Evolutionary conservation across 2,888 invertebrate species (phyloP).

Genomic region (Macrosiphum euphorbiae): DNA sequence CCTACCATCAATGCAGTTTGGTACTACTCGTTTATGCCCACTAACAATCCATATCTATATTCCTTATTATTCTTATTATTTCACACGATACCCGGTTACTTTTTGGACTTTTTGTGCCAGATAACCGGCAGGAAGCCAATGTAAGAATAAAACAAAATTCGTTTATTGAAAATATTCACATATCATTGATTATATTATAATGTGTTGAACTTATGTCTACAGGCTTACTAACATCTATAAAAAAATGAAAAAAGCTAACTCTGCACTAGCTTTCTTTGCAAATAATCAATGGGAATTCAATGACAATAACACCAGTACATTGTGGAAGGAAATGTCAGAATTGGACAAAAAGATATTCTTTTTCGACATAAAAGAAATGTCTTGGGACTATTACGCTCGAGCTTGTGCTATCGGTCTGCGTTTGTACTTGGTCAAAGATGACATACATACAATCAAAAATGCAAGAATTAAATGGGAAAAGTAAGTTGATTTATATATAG

Average conservation of each 20-base stretch:
- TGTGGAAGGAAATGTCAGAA: slow-evolving; percentile 69
- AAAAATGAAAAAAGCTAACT: slow-evolving; percentile 72
- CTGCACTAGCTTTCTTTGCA: slow-evolving; percentile 73
- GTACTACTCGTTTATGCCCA: slow-evolving; percentile 67
- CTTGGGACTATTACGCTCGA: slow-evolving; percentile 73
- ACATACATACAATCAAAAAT: slow-evolving; percentile 70
- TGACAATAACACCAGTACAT: slow-evolving; percentile 69
- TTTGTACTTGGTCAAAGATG: slow-evolving; percentile 72
- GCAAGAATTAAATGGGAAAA: slow-evolving; percentile 69
- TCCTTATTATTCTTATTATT: slow-evolving; percentile 66
- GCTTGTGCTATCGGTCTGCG: slow-evolving; percentile 73
- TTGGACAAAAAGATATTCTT: slow-evolving; percentile 71
- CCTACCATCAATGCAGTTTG: slow-evolving; percentile 75
- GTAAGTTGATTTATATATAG: slow-evolving; percentile 33
- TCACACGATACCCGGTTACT: slow-evolving; percentile 67
- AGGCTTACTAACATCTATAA: slow-evolving; percentile 73
- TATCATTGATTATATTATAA: neutral
- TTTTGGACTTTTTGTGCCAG: slow-evolving; percentile 66
- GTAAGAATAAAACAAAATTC: slow-evolving; percentile 64
- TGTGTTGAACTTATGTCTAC: slow-evolving; percentile 48
- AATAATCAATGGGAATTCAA: slow-evolving; percentile 72
- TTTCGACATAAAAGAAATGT: slow-evolving; percentile 72
- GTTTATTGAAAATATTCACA: neutral
- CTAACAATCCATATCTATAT: slow-evolving; percentile 66
- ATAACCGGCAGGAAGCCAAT: slow-evolving; percentile 66